Evolutionary conservation across 2,888 invertebrate species (phyloP).

Genomic region (Mythimna loreyi): DNA sequence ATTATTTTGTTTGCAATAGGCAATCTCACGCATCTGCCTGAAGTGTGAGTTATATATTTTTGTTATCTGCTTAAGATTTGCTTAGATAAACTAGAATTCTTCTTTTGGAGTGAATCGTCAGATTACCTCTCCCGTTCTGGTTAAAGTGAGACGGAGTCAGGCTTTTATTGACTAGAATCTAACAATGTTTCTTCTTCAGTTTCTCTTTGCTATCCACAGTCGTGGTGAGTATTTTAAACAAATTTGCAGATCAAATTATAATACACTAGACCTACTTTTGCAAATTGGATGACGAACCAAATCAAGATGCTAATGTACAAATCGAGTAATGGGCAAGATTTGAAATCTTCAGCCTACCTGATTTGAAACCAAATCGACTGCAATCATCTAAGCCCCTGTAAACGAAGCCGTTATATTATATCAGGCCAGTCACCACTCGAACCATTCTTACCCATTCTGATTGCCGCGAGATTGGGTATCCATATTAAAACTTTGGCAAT

Average conservation of each 20-base stretch:
- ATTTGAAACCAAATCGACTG: constrained; percentile 21
- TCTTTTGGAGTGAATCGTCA: not conserved
- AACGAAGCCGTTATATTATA: not conserved
- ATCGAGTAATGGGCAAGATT: constrained; percentile 13
- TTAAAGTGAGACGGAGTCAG: not conserved
- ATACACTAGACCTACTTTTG: not conserved
- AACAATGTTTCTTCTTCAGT: not conserved
- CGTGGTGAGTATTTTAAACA: not conserved
- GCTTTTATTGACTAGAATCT: not conserved
- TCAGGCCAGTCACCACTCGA: constrained; percentile 14
- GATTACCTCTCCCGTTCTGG: not conserved
- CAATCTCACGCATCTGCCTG: not conserved
- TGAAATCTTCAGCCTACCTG: constrained; percentile 2
- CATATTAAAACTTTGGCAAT: constrained; percentile 49
- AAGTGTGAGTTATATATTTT: constrained; percentile 13
- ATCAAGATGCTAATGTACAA: constrained; percentile 36
- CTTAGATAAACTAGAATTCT: not conserved
- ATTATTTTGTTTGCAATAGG: constrained; percentile 31
- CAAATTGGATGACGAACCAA: constrained; percentile 23
- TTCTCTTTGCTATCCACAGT: not conserved
- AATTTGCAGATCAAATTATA: not conserved
- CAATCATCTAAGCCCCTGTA: constrained; percentile 27
- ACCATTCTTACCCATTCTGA: constrained; percentile 28
- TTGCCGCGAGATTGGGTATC: constrained; percentile 34
- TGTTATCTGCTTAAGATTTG: not conserved